Evolutionary conservation across 2,113 vertebrate genomes (phyloP).

Genomic region (Dasyornis broadbenti): DNA sequence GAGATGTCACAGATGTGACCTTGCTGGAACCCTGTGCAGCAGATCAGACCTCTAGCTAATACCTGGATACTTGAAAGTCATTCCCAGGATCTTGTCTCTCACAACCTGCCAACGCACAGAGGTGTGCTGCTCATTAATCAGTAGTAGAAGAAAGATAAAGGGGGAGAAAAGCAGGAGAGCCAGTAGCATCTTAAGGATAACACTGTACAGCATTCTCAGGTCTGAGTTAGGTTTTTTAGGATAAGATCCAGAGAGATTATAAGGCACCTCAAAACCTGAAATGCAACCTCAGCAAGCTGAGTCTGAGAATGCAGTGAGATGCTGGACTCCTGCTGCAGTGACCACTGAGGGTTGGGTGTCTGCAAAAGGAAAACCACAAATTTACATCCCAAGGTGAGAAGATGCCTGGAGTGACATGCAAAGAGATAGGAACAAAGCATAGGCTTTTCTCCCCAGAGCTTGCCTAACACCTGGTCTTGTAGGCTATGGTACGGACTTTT

Average conservation of each 20-base stretch:
- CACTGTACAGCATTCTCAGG: not conserved
- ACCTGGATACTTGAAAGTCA: not conserved
- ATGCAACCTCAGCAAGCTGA: not conserved
- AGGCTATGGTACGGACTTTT: not conserved
- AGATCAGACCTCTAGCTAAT: not conserved
- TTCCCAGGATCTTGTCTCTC: not conserved
- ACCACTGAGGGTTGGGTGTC: not conserved
- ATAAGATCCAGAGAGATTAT: constrained; percentile 43
- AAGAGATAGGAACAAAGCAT: not conserved
- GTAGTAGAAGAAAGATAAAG: not conserved
- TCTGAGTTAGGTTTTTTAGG: not conserved
- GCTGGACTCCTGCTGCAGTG: not conserved
- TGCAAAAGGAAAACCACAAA: not conserved
- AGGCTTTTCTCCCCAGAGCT: not conserved
- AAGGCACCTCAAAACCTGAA: constrained; percentile 27
- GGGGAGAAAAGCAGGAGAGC: not conserved
- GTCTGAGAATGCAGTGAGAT: not conserved
- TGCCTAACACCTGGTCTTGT: not conserved
- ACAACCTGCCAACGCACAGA: not conserved
- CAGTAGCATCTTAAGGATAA: not conserved
- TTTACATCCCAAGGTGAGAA: not conserved
- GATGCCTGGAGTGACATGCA: not conserved
- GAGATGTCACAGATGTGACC: not conserved
- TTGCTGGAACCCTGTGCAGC: not conserved
- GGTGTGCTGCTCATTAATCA: not conserved